These are phyloP conservation scores for Doryteuthis pealeii DNA, from an alignment of 1,140 invertebrate genomes.

Conservation along the genomic window DNA sequence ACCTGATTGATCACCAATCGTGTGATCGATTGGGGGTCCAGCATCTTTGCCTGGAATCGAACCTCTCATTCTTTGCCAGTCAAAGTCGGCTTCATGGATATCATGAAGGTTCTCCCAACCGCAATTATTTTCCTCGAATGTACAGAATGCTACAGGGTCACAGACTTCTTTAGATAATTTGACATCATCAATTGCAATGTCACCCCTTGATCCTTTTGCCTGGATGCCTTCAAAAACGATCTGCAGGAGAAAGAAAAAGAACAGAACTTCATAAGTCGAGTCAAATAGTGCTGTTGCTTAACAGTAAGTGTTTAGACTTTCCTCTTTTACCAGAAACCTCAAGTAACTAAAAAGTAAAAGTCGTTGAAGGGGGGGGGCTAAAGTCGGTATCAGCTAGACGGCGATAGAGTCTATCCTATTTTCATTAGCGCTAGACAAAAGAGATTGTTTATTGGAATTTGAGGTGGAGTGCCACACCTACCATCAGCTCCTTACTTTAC, in stretches of 20 bases:
- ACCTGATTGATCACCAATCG: conserved; percentile 15
- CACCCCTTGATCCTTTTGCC: conserved; percentile 45
- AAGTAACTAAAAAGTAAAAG: no score
- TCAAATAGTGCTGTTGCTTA: no score
- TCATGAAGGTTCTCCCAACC: conserved; percentile 33
- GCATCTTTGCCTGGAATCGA: conserved; percentile 31
- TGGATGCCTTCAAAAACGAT: conserved; percentile 50
- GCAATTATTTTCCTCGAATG: conserved; percentile 53
- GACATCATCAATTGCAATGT: conserved; percentile 58
- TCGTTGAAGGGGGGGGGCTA: no score
- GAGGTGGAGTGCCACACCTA: no score
- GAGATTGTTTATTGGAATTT: no score
- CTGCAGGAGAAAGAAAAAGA: conserved; percentile 28
- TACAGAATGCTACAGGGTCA: conserved; percentile 40
- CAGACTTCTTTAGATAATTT: conserved; percentile 40
- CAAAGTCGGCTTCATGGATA: conserved; percentile 42
- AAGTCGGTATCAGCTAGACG: no score
- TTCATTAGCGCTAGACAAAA: no score
- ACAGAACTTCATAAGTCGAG: no score
- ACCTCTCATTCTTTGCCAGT: conserved; percentile 42
- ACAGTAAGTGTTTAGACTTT: no score
- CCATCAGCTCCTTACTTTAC: no score
- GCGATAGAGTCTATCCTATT: no score
- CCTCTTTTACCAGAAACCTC: no score
- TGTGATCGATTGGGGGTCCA: conserved; percentile 53